These are phyloP conservation scores for Phalangium opilio DNA, from an alignment of 2,888 invertebrate genomes.

Conservation along the genomic window DNA sequence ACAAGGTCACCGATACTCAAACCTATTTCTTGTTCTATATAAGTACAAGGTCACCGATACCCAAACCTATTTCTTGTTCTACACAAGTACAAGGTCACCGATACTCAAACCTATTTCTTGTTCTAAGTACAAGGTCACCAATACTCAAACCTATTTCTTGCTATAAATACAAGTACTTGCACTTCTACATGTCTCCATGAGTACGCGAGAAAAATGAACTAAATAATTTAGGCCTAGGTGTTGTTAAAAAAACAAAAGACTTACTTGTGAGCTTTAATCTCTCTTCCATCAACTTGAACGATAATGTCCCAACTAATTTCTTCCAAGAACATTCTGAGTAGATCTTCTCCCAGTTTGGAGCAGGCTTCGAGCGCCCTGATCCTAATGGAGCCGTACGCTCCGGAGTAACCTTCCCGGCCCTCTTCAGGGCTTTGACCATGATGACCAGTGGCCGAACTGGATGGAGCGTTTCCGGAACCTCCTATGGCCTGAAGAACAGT, in stretches of 20 bases:
- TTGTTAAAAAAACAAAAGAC: no score
- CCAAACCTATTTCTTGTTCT: no score
- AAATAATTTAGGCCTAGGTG: no score
- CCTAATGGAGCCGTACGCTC: constrained; percentile 2
- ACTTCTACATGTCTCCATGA: no score
- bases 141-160: no score
- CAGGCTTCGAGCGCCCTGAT: constrained; percentile 26
- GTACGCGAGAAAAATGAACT: no score
- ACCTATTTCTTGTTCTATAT: no score
- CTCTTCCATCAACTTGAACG: constrained; percentile 63
- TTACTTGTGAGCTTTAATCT: constrained; percentile 67
- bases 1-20: no score
- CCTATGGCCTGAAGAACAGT: constrained; percentile 8
- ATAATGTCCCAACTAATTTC: constrained; percentile 78
- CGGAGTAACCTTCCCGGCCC: not conserved
- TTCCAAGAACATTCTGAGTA: constrained; percentile 76
- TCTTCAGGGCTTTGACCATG: constrained; percentile 11
- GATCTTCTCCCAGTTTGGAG: constrained; percentile 62
- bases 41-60: not conserved
- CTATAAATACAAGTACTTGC: not conserved
- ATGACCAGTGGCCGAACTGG: constrained; percentile 4
- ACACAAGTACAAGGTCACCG: no score
- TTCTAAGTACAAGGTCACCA: no score
- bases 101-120: no score
- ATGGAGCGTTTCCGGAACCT: constrained; percentile 7